Base-by-base conservation (phyloP, 1,140 invertebrate species). In the Drosophila bocqueti region DNA sequence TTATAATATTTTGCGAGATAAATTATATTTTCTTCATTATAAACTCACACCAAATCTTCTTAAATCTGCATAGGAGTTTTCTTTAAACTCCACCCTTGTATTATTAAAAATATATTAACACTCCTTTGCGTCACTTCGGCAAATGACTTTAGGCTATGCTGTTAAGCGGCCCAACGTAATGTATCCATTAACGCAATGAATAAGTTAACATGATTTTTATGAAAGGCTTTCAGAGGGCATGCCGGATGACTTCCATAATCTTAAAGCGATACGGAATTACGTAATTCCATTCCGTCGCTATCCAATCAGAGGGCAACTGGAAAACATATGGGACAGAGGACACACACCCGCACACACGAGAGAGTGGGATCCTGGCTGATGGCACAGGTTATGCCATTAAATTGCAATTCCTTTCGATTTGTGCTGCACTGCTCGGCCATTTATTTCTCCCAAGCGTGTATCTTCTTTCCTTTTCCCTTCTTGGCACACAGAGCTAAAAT, bases 351-450 rank as follows among this genome's bases (percentile, higher is more conserved):
- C 42, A 45, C 29, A 31, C 29, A 31, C 26, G 8, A 18, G 31
- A 49, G 31, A 42, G 64, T 10, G 46, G 57, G n/a, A 29, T 38
- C 16, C 73, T 57, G 66, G 61, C 62, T 62, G 60, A 69, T 76
- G 75, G 75, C 80, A 74, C 58, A 75, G 81, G 84, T 84, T 84
- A 78, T 84, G 65, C 81, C 68, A 89, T 84, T 87, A 89, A 87
- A 84, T 75, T 84, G 84, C 84, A 89, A 87, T 87, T 89, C 77
- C 77, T 84, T 87, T 87, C 84, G 84, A 87, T 89, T 87, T 87
- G 84, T 83, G 73, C 73, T 74, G 46, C 81, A 55, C 69, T 60
- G 55, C 80, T 73, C 55, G 76, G 65, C 79, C 85, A 87, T 89
- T 89, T 90, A 84, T 87, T 73, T 84, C 64, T 40, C 43, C 50